Conservation (phyloP, 2,888 invertebrate genomes). For the Ophion obscuratus region DNA sequence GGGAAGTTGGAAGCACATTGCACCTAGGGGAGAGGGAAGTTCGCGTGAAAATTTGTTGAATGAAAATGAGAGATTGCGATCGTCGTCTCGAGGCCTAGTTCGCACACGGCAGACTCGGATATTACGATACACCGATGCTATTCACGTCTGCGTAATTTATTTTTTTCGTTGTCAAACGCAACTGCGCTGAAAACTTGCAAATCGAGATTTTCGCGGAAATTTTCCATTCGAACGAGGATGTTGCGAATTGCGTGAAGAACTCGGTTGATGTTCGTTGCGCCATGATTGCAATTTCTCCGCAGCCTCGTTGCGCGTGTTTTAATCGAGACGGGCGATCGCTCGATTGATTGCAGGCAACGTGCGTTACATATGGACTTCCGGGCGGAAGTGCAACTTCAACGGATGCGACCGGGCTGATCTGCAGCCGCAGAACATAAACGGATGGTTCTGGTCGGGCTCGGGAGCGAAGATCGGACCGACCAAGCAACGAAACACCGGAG, state of each 20-base stretch:
- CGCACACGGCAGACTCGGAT: conserved; percentile 56
- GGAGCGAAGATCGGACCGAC: conserved; percentile 96
- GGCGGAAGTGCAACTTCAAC: conserved; percentile 96
- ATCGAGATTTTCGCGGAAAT: not conserved
- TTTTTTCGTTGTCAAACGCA: not conserved
- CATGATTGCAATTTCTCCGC: not conserved
- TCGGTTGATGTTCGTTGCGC: not conserved
- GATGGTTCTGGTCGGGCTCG: conserved; percentile 98
- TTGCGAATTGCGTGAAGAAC: not conserved
- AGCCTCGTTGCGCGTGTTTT: not conserved
- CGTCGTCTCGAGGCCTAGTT: conserved; percentile 49
- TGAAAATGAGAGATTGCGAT: conserved; percentile 44
- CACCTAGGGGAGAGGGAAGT: not conserved
- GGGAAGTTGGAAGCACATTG: conserved; percentile 6
- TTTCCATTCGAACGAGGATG: not conserved
- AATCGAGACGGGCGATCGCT: conserved; percentile 1
- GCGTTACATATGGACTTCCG: conserved; percentile 95
- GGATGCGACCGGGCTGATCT: conserved; percentile 95
- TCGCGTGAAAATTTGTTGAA: conserved; percentile 48
- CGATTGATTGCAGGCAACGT: conserved; percentile 81
- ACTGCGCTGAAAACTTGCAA: not conserved
- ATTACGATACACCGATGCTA: conserved; percentile 49
- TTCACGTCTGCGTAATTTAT: conserved; percentile 1
- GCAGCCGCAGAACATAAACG: conserved; percentile 92
- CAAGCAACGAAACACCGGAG: conserved; percentile 94